Conservation (phyloP, 2,797 vertebrate genomes). For the Thalassophryne amazonica region DNA sequence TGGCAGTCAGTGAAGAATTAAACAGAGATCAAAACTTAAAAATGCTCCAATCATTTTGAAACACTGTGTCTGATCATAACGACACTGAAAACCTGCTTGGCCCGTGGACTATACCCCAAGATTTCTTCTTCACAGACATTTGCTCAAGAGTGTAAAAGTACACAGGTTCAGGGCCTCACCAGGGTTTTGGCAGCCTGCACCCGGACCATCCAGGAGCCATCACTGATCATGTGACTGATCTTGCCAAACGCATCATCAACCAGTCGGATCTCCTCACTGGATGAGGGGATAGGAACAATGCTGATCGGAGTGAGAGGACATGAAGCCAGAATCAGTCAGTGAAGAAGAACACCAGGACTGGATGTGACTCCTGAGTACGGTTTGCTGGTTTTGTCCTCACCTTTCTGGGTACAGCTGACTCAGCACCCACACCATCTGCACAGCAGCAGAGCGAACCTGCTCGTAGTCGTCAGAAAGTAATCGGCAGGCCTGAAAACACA, state of each 20-base stretch:
- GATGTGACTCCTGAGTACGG: too few species aligned
- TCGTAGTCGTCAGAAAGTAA: slow-evolving; percentile 93
- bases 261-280: slow-evolving; percentile 95
- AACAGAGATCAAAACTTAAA: too few species aligned
- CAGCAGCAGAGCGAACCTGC: slow-evolving; percentile 94
- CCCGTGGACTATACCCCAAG: too few species aligned
- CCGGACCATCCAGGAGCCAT: slow-evolving; percentile 95
- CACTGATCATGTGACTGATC: slow-evolving; percentile 97
- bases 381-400: too few species aligned
- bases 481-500: slow-evolving; percentile 86
- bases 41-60: too few species aligned
- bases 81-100: too few species aligned
- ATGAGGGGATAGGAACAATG: slow-evolving; percentile 96
- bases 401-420: slow-evolving; percentile 96
- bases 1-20: too few species aligned
- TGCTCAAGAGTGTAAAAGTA: too few species aligned
- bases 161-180: too few species aligned
- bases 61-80: too few species aligned
- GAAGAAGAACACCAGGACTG: neutral
- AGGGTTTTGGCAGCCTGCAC: slow-evolving; percentile 94
- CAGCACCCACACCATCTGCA: slow-evolving; percentile 95
- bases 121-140: too few species aligned
- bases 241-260: slow-evolving; percentile 97
- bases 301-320: slow-evolving; percentile 60
- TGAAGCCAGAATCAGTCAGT: neutral